Evolutionary conservation across 2,113 vertebrate genomes (phyloP).

Genomic region (Trochalopteron elliotii): DNA sequence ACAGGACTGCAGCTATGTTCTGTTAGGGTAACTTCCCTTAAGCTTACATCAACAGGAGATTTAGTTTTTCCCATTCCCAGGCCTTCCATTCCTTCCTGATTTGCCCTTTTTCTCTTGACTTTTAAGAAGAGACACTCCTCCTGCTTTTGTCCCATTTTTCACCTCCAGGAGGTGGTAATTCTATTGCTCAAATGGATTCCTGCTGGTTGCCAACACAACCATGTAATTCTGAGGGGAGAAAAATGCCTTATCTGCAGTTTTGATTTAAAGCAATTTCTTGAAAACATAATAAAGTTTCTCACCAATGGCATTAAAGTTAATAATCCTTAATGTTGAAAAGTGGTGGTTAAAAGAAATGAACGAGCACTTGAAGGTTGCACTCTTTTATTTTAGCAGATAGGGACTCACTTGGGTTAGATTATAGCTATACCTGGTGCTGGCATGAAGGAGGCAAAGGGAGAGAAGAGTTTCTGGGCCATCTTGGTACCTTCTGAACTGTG

Average conservation of each 20-base stretch:
- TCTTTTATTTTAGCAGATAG: slow-evolving; percentile 47
- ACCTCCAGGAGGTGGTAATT: slow-evolving; percentile 72
- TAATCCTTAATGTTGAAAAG: slow-evolving; percentile 70
- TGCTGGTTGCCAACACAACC: slow-evolving; percentile 68
- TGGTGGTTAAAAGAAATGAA: slow-evolving; percentile 63
- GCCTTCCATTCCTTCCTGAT: slow-evolving; percentile 20
- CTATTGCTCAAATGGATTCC: slow-evolving; percentile 70
- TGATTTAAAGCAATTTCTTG: slow-evolving; percentile 62
- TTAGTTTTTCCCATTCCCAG: not conserved
- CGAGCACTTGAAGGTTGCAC: slow-evolving; percentile 37
- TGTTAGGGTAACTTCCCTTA: not conserved
- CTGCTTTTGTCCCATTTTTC: slow-evolving; percentile 70
- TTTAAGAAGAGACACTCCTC: slow-evolving; percentile 47
- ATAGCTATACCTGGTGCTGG: not conserved
- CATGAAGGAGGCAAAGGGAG: not conserved
- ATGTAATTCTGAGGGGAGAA: slow-evolving; percentile 63
- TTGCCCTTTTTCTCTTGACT: slow-evolving; percentile 58
- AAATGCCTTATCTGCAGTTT: slow-evolving; percentile 68
- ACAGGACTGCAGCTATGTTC: not conserved
- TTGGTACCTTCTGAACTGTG: not conserved
- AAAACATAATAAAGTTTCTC: slow-evolving; percentile 64
- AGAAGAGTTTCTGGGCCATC: not conserved
- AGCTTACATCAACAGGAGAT: not conserved
- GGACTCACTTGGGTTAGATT: slow-evolving; percentile 13
- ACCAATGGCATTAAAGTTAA: slow-evolving; percentile 61